Evolutionary conservation across 1,140 invertebrate species (phyloP), one percentile per base, ranked within the genome.

Genomic region (Atopsyche davidsoni): DNA sequence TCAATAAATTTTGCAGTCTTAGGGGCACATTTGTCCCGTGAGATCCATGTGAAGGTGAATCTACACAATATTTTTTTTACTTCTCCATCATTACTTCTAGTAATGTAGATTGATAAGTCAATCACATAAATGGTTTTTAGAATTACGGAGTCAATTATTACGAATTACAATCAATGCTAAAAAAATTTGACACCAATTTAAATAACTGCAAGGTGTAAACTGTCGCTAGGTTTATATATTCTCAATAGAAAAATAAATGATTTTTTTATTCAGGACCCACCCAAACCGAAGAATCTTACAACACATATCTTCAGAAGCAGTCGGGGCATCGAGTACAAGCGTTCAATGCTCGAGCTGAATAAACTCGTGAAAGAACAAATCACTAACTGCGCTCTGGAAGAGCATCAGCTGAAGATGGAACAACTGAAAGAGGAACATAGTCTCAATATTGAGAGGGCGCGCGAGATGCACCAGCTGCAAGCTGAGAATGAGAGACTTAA

Each of bases 291-390:
- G 36, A 57, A 51, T 28, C 18, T 57, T 6, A 50, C 51, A 7
- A 46, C 55, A n/a, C 36, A 43, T 36, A 24, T 53, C 23, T 57
- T 40, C 39, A 51, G 50, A 14, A 21, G 19, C 6, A 53, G 51
- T 22, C 34, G 35, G 17, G 51, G 55, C 9, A 34, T 53, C 1
- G 50, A 57, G 39, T 57, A 53, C 43, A 57, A 57, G 31, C 16
- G 46, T 24, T 53, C 55, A 1, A 43, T 57, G 40, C 31, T 57
- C 13, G 55, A 57, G 24, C n/a, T 57, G 13, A 57, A 57, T 28
- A 46, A 48, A 32, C 17, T 57, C 1, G 55, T 57, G 7, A 57
- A 57, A 40, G 51, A 53, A 34, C 55, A 57, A 34, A 36, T 57
- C 32, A 50, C 51, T 7, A 51, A 57, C 32, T 57, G 51, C 34